Conservation (phyloP, 2,888 invertebrate genomes). For the Drosophila algonquin region DNA sequence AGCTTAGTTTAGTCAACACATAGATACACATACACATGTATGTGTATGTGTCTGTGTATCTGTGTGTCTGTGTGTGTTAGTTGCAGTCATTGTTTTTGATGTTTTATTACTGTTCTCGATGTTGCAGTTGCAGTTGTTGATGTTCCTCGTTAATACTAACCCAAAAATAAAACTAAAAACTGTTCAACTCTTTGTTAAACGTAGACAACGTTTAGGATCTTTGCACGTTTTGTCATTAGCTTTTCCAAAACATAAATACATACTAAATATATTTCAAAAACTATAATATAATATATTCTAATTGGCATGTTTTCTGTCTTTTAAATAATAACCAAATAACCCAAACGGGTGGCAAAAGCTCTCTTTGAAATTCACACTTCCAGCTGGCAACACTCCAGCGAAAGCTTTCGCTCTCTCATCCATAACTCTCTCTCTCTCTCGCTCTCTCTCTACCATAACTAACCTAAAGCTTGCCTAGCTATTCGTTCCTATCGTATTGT, state of each 20-base stretch:
- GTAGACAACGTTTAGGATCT: constrained; percentile 25
- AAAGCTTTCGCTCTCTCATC: constrained; percentile 35
- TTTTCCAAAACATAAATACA: constrained; percentile 5
- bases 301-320: constrained; percentile 61
- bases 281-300: neutral
- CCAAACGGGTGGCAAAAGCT: constrained; percentile 9
- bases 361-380: constrained; percentile 10
- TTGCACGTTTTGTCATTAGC: constrained; percentile 26
- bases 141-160: constrained; percentile 28
- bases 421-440: too few species aligned
- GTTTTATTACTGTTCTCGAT: constrained; percentile 32
- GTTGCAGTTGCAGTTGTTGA: constrained; percentile 30
- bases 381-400: constrained; percentile 39
- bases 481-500: neutral
- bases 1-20: constrained; percentile 3
- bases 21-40: too few species aligned
- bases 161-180: neutral
- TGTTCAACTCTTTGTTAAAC: constrained; percentile 27
- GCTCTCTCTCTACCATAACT: constrained; percentile 20
- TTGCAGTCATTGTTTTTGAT: constrained; percentile 49
- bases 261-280: neutral
- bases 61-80: constrained; percentile 14
- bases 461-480: constrained; percentile 28
- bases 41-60: constrained; percentile 22
- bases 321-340: constrained; percentile 10